Base-by-base conservation (phyloP, 2,888 invertebrate species). In the Hyppa rectilinea region DNA sequence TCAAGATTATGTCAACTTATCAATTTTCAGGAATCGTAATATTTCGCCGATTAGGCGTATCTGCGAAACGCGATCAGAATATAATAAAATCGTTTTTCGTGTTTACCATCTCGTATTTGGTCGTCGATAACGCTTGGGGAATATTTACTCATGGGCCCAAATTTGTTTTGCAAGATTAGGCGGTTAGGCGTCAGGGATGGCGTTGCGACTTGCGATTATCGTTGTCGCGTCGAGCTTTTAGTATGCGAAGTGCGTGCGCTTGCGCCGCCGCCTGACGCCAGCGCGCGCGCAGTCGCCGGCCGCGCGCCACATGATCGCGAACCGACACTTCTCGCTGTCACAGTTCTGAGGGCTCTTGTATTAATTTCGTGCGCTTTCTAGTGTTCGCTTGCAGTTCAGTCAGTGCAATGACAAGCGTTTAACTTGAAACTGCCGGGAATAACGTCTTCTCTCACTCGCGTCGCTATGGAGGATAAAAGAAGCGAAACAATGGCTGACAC, bases 171-270 rank as follows among this genome's bases (percentile, higher is more conserved):
- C 85, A 88, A 93, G 94, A 93, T 94, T 91, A 92, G 90, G 89
- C 88, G 88, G 92, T 93, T 90, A 91, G 90, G 89, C 89, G 88
- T 85, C 86, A 87, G 88, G 91, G 92, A 90, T 91, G 90, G 87
- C 70, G 80, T 82, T 87, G 88, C 82, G 87, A 83, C 69, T 92
- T 89, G 93, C 93, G 92, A 94, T 94, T 90, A 92, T 93, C 89
- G 88, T 87, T 85, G 92, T 92, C 90, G 92, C 92, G 92, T 84
- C 90, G 74, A 84, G 89, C 87, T 91, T 92, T 95, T 96, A 95
- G 95, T 95, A 95, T 96, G 93, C 96, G 92, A 89, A 89, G 90
- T 89, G 95, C 92, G 95, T 95, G 92, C 94, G 94, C 88, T 82
- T 82, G 87, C 92, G 94, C 87, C 90, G 94, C 91, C 90, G 89